These are phyloP conservation scores for Ceratina calcarata DNA, from an alignment of 1,140 invertebrate genomes.

Conservation along the genomic window DNA sequence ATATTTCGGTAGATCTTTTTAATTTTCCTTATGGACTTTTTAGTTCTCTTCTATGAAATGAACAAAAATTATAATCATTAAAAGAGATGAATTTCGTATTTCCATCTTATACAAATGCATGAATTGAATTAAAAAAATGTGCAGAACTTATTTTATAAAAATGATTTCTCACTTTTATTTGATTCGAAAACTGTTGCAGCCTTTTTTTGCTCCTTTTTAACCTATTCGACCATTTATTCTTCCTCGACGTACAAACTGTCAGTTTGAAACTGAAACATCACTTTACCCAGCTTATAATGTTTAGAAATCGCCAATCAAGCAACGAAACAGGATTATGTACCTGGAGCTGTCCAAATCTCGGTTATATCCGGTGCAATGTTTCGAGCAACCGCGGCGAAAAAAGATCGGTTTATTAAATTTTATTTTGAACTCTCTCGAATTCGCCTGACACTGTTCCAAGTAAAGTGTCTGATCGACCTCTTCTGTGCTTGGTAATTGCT, in stretches of 20 bases:
- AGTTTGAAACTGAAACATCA: slow-evolving; percentile 40
- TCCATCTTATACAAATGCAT: too few relatives aligned
- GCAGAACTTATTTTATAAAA: too few relatives aligned
- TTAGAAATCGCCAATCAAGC: not conserved
- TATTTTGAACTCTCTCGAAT: too few relatives aligned
- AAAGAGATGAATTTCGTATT: too few relatives aligned
- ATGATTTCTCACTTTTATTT: slow-evolving; percentile 29
- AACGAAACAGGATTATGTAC: not conserved
- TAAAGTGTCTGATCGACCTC: not conserved
- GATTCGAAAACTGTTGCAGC: slow-evolving; percentile 10
- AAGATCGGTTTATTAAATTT: not conserved
- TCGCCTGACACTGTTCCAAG: not conserved
- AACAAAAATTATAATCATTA: too few relatives aligned
- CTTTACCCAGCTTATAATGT: too few relatives aligned
- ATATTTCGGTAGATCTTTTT: slow-evolving; percentile 22
- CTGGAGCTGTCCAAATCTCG: not conserved
- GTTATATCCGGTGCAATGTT: slow-evolving; percentile 14
- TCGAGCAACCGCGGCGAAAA: slow-evolving; percentile 16
- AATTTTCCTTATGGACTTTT: not conserved
- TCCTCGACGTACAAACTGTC: slow-evolving; percentile 23
- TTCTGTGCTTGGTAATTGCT: not conserved
- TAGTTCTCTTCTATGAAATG: slow-evolving; percentile 5
- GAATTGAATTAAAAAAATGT: too few relatives aligned
- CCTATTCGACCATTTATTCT: slow-evolving; percentile 5
- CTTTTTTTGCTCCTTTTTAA: slow-evolving; percentile 37